A percentile compares a stretch with the other conserved stretches of the same genome.
phyloP scores from a whole-genome alignment of 2,888 invertebrate species.

The Girardia tigrina region DNA sequence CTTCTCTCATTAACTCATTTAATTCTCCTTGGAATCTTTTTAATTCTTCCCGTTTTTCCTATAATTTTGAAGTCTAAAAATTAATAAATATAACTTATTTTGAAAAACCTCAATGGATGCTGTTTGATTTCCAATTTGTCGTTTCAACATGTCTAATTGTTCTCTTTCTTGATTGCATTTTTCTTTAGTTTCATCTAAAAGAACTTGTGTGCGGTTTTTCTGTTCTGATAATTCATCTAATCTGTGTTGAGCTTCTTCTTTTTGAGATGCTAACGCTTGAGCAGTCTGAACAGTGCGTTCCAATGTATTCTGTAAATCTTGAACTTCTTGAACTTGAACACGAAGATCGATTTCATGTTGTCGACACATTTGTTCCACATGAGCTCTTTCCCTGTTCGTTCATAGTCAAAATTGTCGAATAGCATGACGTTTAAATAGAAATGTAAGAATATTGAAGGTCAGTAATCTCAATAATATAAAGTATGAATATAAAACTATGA shows the following conservation, averaged over 20 bases:
- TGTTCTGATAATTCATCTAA: not conserved
- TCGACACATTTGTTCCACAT: not conserved
- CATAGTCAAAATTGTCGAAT: too few species aligned
- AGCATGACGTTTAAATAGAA: too few species aligned
- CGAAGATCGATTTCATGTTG: not conserved
- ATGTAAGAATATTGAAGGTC: too few species aligned
- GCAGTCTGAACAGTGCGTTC: not conserved
- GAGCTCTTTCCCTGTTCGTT: slow-evolving; percentile 16
- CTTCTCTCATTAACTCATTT: slow-evolving; percentile 11
- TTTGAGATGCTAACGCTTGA: not conserved
- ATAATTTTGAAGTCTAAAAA: not conserved
- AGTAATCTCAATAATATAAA: too few species aligned
- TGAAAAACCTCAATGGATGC: not conserved
- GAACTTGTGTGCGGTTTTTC: not conserved
- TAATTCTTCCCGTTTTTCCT: not conserved
- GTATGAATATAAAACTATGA: too few species aligned
- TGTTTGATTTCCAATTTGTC: not conserved
- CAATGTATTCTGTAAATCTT: not conserved
- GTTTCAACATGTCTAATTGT: slow-evolving; percentile 8
- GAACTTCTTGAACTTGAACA: not conserved
- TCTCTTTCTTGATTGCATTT: slow-evolving; percentile 18
- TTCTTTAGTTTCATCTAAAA: not conserved
- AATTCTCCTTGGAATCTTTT: not conserved
- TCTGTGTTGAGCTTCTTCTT: slow-evolving; percentile 15
- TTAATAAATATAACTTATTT: not conserved